Evolutionary conservation across 2,797 vertebrate species (phyloP).

Genomic region (Margarornis squamiger): DNA sequence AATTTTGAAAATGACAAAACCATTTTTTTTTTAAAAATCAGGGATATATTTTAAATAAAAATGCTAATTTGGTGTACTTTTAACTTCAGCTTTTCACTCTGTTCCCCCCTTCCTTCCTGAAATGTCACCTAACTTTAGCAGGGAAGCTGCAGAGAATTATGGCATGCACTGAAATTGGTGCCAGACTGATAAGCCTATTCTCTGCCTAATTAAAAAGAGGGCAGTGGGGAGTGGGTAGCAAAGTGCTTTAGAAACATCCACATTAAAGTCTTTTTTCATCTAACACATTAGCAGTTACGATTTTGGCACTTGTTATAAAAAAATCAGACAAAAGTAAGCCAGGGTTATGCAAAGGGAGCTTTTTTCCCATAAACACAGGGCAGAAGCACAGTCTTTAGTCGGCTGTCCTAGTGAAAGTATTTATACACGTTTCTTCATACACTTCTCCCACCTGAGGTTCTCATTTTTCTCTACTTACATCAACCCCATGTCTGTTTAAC

Average conservation of each 20-base stretch:
- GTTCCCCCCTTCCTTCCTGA: neutral
- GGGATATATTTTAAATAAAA: neutral
- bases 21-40: neutral
- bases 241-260: neutral
- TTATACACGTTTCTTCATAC: neutral
- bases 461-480: neutral
- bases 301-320: neutral
- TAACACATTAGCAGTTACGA: neutral
- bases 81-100: neutral
- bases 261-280: neutral
- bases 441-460: neutral
- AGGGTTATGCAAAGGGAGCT: neutral
- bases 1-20: neutral
- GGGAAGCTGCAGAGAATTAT: neutral
- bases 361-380: neutral
- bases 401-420: neutral
- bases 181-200: neutral
- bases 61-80: neutral
- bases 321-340: neutral
- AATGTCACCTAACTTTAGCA: neutral
- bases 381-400: neutral
- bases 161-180: neutral
- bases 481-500: neutral
- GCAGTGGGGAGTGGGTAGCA: neutral
- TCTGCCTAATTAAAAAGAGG: neutral